Evolutionary conservation across 2,113 vertebrate species (phyloP).

Genomic region (Etheostoma spectabile): DNA sequence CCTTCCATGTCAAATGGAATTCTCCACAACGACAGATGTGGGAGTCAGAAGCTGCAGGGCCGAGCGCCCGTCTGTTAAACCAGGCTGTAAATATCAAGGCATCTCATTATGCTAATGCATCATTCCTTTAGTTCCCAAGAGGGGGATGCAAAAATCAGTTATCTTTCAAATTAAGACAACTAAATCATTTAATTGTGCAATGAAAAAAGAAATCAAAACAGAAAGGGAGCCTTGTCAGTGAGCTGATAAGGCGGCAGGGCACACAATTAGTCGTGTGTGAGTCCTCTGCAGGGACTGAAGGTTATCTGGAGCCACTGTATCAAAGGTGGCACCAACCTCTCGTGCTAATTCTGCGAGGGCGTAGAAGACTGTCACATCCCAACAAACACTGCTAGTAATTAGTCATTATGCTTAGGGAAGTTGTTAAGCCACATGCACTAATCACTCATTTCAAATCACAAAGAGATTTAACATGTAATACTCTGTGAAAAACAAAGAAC

Average conservation of each 20-base stretch:
- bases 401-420: slow-evolving; percentile 46
- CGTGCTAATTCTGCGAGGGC: slow-evolving; percentile 47
- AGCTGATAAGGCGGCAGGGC: slow-evolving; percentile 59
- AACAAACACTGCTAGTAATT: slow-evolving; percentile 51
- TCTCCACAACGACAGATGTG: slow-evolving; percentile 48
- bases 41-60: slow-evolving; percentile 34
- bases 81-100: slow-evolving; percentile 46
- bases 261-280: slow-evolving; percentile 57
- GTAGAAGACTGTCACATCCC: slow-evolving; percentile 41
- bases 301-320: slow-evolving; percentile 69
- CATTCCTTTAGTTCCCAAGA: slow-evolving; percentile 39
- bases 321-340: slow-evolving; percentile 46
- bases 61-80: slow-evolving; percentile 27
- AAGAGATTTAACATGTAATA: slow-evolving; percentile 36
- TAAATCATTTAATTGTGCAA: slow-evolving; percentile 71
- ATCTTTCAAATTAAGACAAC: slow-evolving; percentile 71
- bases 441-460: slow-evolving; percentile 37
- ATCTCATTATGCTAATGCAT: slow-evolving; percentile 64
- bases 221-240: slow-evolving; percentile 56
- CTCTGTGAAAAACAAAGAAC: background rate
- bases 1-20: slow-evolving; percentile 36
- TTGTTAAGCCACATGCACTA: slow-evolving; percentile 22
- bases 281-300: slow-evolving; percentile 70
- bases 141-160: slow-evolving; percentile 43
- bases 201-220: slow-evolving; percentile 32